phyloP scores from a whole-genome alignment of 2,797 vertebrate species.

The Chelon auratus region DNA sequence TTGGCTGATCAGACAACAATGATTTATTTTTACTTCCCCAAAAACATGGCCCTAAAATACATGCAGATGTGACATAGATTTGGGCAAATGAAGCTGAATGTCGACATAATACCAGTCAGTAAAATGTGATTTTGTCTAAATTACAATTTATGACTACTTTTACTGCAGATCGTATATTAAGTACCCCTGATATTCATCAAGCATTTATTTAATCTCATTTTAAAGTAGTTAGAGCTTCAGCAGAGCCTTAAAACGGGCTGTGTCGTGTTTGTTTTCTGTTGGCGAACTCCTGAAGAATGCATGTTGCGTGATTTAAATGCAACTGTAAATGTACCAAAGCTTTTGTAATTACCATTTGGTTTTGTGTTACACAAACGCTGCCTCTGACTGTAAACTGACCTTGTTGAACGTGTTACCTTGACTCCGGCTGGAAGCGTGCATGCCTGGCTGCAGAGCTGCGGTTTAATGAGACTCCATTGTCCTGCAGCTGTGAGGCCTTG shows the following conservation, averaged over 20 bases:
- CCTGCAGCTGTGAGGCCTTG: slow-evolving; percentile 73
- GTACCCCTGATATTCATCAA: not conserved
- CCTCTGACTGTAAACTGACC: slow-evolving; percentile 36
- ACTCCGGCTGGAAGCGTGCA: slow-evolving; percentile 34
- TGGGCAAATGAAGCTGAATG: not conserved
- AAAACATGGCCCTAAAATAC: not conserved
- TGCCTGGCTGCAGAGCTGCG: slow-evolving; percentile 24
- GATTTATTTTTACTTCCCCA: not conserved
- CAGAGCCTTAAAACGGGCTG: not conserved
- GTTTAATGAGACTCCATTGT: slow-evolving; percentile 65
- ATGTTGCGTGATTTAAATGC: slow-evolving; percentile 3
- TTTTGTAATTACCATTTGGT: slow-evolving; percentile 9
- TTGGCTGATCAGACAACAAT: not conserved
- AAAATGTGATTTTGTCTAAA: slow-evolving; percentile 13
- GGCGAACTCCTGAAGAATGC: not conserved
- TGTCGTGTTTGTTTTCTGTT: not conserved
- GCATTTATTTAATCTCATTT: not conserved
- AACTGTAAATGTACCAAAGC: not conserved
- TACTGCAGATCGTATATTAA: not conserved
- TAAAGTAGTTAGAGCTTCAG: not conserved
- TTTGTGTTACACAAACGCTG: not conserved
- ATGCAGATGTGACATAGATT: not conserved
- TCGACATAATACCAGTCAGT: slow-evolving; percentile 5
- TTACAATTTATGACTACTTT: not conserved
- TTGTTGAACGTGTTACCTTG: slow-evolving; percentile 41